Evolutionary conservation across 2,888 invertebrate species (phyloP).

Genomic region (Hylaea fasciaria): DNA sequence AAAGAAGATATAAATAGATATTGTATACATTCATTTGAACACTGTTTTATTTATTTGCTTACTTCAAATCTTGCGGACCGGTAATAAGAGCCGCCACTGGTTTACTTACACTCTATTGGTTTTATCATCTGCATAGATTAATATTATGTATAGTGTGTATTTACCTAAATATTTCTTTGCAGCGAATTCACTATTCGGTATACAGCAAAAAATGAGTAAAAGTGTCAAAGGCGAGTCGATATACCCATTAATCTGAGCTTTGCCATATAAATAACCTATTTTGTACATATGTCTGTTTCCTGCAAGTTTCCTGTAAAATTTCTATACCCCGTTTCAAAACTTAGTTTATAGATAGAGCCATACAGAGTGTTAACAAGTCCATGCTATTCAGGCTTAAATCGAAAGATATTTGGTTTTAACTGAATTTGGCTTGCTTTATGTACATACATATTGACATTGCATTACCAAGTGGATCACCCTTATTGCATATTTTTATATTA

Average conservation of each 20-base stretch:
- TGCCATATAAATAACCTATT: slow-evolving; percentile 15
- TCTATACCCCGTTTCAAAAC: not conserved
- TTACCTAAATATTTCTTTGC: slow-evolving; percentile 55
- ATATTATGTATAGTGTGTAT: slow-evolving; percentile 11
- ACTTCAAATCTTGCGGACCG: no score
- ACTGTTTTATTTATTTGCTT: no score
- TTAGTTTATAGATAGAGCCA: not conserved
- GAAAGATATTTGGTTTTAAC: slow-evolving; percentile 2
- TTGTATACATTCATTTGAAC: no score
- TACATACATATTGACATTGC: no score
- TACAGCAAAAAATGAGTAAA: slow-evolving; percentile 70
- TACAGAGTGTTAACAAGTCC: not conserved
- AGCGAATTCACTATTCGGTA: slow-evolving; percentile 67
- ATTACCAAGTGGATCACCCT: no score
- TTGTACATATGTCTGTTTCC: slow-evolving; percentile 11
- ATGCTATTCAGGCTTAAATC: not conserved
- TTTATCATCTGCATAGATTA: not conserved
- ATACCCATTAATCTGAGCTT: slow-evolving; percentile 24
- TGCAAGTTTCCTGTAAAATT: not conserved
- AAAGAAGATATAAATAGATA: no score
- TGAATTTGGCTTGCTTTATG: not conserved
- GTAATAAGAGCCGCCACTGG: no score
- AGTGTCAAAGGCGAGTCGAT: slow-evolving; percentile 71
- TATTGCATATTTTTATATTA: no score
- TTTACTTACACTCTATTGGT: no score